Evolutionary conservation across 2,113 vertebrate species (phyloP).

Genomic region (Copsychus sechellarum): DNA sequence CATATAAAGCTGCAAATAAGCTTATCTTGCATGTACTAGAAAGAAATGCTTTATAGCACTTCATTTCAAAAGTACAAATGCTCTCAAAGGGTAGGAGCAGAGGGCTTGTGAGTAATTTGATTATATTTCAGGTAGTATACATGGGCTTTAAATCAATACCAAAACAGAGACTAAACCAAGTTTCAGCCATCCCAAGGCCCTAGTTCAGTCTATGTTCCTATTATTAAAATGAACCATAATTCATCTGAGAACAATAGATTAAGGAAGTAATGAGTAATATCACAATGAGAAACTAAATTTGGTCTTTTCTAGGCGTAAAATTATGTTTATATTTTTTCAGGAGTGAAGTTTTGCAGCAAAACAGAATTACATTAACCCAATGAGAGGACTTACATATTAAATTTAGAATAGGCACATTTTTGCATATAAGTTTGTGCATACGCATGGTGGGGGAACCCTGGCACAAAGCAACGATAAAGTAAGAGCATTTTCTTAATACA

Average conservation of each 20-base stretch:
- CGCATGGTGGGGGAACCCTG: background rate
- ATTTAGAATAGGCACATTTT: background rate
- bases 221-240: background rate
- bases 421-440: accelerated
- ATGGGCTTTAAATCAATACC: background rate
- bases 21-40: background rate
- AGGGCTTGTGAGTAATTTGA: background rate
- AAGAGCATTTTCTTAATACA: background rate
- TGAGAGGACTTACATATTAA: background rate
- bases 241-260: background rate
- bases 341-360: background rate
- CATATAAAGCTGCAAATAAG: background rate
- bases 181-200: background rate
- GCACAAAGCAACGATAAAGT: background rate
- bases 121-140: background rate
- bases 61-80: background rate
- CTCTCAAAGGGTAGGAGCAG: background rate
- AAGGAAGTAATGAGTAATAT: background rate
- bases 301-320: background rate
- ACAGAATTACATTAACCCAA: background rate
- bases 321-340: background rate
- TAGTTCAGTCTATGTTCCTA: background rate
- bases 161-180: background rate
- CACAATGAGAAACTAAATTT: background rate
- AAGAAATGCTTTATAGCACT: background rate